A percentile compares a stretch with the other conserved stretches of the same genome.
Conservation (phyloP, 1,140 invertebrate genomes). For the Drepana arcuata region DNA sequence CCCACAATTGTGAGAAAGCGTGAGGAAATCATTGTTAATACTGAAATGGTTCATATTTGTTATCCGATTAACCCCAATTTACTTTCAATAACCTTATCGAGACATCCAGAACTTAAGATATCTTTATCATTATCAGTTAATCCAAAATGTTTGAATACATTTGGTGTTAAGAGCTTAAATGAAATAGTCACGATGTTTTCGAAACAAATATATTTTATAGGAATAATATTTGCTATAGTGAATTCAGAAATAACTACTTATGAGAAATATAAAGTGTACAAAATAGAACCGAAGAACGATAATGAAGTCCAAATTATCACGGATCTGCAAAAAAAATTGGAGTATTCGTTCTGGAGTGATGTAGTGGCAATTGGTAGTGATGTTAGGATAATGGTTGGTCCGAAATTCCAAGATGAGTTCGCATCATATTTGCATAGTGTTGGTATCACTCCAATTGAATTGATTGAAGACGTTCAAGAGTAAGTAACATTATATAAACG, state of each 20-base stretch:
- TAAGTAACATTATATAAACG: slow-evolving; percentile 27
- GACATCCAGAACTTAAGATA: too few relatives aligned
- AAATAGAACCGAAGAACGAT: slow-evolving; percentile 42
- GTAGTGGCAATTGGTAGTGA: slow-evolving; percentile 15
- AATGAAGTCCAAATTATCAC: slow-evolving; percentile 24
- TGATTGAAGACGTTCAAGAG: slow-evolving; percentile 51
- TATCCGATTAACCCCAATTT: too few relatives aligned
- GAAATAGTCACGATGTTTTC: slow-evolving; percentile 9
- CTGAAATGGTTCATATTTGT: too few relatives aligned
- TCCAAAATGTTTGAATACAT: too few relatives aligned
- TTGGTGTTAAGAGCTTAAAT: too few relatives aligned
- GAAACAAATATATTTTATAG: slow-evolving; percentile 16
- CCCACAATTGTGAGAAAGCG: too few relatives aligned
- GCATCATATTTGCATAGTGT: slow-evolving; percentile 17
- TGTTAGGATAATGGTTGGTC: slow-evolving; percentile 33
- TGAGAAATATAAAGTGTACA: slow-evolving; percentile 65
- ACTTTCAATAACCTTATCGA: too few relatives aligned
- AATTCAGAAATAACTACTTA: too few relatives aligned
- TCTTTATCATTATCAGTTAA: too few relatives aligned
- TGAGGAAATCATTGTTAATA: too few relatives aligned
- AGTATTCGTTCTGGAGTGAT: slow-evolving; percentile 27
- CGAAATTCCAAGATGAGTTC: slow-evolving; percentile 21
- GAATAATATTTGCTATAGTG: too few relatives aligned
- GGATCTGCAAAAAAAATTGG: slow-evolving; percentile 19
- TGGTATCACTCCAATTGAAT: slow-evolving; percentile 17